phyloP scores from a whole-genome alignment of 2,113 vertebrate species.

The Sminthopsis crassicaudata region DNA sequence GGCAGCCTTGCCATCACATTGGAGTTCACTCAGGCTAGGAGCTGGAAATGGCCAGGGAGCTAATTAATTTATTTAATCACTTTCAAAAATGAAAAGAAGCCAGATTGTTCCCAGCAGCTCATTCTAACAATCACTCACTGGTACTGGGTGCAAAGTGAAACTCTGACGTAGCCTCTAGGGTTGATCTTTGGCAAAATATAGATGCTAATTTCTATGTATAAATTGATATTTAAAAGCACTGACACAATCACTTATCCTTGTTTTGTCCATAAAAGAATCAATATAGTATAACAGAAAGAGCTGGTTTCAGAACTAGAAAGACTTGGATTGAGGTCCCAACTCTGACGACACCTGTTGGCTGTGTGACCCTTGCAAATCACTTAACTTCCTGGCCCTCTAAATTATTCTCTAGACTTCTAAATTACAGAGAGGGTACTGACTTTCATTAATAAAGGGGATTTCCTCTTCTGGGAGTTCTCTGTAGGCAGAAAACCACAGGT shows the following conservation, averaged over 20 bases:
- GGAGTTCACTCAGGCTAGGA: not conserved
- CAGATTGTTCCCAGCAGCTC: not conserved
- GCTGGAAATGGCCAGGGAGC: not conserved
- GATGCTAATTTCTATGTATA: not conserved
- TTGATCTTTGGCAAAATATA: not conserved
- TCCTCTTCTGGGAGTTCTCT: not conserved
- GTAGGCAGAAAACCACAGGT: not conserved
- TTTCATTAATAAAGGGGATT: not conserved
- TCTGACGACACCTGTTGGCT: not conserved
- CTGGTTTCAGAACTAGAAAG: not conserved
- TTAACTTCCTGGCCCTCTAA: not conserved
- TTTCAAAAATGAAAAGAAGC: not conserved
- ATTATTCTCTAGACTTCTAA: not conserved
- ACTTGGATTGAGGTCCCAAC: not conserved
- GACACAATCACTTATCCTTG: not conserved
- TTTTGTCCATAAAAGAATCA: not conserved
- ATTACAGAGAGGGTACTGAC: not conserved
- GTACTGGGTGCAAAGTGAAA: no score
- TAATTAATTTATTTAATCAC: not conserved
- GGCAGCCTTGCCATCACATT: fast-evolving
- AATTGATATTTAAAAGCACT: not conserved
- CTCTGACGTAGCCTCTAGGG: no score
- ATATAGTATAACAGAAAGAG: not conserved
- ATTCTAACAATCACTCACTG: fast-evolving
- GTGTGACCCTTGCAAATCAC: not conserved